Evolutionary conservation across 1,140 invertebrate genomes (phyloP).

Genomic region (Papilio dardanus): DNA sequence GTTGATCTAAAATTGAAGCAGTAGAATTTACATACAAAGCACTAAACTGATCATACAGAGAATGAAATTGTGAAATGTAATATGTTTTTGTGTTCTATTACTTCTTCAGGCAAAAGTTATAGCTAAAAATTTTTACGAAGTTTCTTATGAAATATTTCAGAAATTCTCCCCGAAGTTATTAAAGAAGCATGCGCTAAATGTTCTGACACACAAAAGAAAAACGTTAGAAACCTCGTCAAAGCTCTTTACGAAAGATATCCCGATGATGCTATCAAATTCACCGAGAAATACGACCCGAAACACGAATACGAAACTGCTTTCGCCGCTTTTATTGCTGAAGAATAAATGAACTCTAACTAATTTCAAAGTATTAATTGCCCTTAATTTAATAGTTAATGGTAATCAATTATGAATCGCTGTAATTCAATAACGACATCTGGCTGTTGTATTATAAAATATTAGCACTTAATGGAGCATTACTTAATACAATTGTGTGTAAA

Average conservation of each 20-base stretch:
- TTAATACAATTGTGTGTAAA: constrained; percentile 36
- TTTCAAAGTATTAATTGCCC: background rate
- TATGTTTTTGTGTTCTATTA: too few relatives aligned
- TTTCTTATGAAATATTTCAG: too few relatives aligned
- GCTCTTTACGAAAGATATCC: constrained; percentile 58
- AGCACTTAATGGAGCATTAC: constrained; percentile 50
- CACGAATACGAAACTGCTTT: constrained; percentile 57
- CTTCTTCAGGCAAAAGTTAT: too few relatives aligned
- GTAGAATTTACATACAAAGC: too few relatives aligned
- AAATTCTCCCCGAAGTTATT: constrained; percentile 86
- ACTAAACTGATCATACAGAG: too few relatives aligned
- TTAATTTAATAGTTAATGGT: background rate
- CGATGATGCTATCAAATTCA: constrained; percentile 54
- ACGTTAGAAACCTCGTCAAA: constrained; percentile 84
- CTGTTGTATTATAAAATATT: constrained; percentile 19
- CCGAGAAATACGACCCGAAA: constrained; percentile 61
- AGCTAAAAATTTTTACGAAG: too few relatives aligned
- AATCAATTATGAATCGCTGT: background rate
- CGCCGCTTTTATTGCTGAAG: constrained; percentile 51
- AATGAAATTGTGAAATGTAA: too few relatives aligned
- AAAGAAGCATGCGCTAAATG: constrained; percentile 86
- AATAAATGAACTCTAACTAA: constrained; percentile 40
- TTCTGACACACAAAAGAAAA: constrained; percentile 84
- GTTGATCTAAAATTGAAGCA: too few relatives aligned
- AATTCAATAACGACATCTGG: constrained; percentile 11